Percentiles rank a stretch among this genome's conserved stretches.
These are phyloP conservation scores for Drosophila saltans DNA, from an alignment of 1,140 invertebrate genomes.

Conservation along the genomic window DNA sequence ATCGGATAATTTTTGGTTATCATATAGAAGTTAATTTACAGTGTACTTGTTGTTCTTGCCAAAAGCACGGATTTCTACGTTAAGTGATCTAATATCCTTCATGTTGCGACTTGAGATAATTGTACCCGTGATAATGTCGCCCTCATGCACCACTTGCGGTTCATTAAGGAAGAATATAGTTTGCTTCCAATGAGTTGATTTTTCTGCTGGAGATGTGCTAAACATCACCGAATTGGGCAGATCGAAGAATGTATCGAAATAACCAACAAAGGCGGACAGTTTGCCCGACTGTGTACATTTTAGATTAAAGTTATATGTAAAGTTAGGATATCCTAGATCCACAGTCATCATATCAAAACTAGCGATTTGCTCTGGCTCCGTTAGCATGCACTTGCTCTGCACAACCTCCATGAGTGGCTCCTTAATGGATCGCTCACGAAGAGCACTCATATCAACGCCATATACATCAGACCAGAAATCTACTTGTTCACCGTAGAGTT, in stretches of 20 bases:
- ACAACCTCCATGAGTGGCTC: conserved; percentile 96
- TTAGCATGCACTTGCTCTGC: conserved; percentile 90
- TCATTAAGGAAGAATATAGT: conserved; percentile 94
- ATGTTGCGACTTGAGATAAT: conserved; percentile 86
- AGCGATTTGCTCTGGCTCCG: conserved; percentile 87
- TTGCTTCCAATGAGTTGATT: conserved; percentile 98
- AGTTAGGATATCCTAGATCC: conserved; percentile 91
- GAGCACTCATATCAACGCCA: conserved; percentile 97
- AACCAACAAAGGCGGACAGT: conserved; percentile 95
- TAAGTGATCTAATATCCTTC: conserved; percentile 86
- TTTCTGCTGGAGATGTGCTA: conserved; percentile 89
- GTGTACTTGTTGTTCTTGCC: conserved; percentile 65
- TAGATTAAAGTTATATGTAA: conserved; percentile 91
- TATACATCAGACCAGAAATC: conserved; percentile 98
- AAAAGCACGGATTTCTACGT: conserved; percentile 84
- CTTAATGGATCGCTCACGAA: conserved; percentile 93
- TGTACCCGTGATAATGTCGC: conserved; percentile 88
- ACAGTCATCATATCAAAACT: conserved; percentile 93
- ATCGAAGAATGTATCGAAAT: conserved; percentile 96
- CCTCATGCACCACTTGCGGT: conserved; percentile 88
- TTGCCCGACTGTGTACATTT: conserved; percentile 88
- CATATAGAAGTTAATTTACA: conserved; percentile 51
- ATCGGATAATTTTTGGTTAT: background rate
- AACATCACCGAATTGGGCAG: conserved; percentile 87
- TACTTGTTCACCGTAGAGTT: conserved; percentile 89